Evolutionary conservation across 2,797 vertebrate genomes (phyloP).

Genomic region (Ciconia nigra): DNA sequence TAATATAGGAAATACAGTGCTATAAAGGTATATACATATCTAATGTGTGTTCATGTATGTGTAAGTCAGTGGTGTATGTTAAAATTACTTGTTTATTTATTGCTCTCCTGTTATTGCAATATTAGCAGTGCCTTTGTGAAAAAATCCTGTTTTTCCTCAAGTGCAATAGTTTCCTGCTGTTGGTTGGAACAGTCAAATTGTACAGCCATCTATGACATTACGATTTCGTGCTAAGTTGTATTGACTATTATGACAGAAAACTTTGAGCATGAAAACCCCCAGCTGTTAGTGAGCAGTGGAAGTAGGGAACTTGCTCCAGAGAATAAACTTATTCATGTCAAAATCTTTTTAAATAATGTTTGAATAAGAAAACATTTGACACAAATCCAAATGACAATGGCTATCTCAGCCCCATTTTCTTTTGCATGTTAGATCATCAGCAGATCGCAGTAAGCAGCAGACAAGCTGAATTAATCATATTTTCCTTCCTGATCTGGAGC

Average conservation of each 20-base stretch:
- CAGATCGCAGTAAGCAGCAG: background rate
- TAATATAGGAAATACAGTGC: background rate
- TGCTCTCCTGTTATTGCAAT: background rate
- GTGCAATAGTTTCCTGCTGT: background rate
- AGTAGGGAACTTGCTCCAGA: background rate
- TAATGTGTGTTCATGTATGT: accelerated
- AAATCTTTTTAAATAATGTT: background rate
- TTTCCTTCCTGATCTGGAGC: background rate
- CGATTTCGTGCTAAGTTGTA: background rate
- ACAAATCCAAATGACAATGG: background rate
- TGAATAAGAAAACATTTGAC: background rate
- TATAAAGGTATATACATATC: background rate
- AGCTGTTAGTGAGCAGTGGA: background rate
- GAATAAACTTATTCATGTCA: background rate
- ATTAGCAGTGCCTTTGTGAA: background rate
- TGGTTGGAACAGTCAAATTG: background rate
- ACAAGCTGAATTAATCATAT: background rate
- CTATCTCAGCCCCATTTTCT: background rate
- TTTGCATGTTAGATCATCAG: background rate
- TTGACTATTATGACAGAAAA: background rate
- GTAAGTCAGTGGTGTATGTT: background rate
- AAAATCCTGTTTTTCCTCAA: background rate
- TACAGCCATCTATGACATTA: background rate
- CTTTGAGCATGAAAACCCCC: background rate
- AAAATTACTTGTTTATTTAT: background rate